Evolutionary conservation across 2,797 vertebrate genomes (phyloP), one percentile per base, ranked within the genome.

Genomic region (Intellagama lesueurii): DNA sequence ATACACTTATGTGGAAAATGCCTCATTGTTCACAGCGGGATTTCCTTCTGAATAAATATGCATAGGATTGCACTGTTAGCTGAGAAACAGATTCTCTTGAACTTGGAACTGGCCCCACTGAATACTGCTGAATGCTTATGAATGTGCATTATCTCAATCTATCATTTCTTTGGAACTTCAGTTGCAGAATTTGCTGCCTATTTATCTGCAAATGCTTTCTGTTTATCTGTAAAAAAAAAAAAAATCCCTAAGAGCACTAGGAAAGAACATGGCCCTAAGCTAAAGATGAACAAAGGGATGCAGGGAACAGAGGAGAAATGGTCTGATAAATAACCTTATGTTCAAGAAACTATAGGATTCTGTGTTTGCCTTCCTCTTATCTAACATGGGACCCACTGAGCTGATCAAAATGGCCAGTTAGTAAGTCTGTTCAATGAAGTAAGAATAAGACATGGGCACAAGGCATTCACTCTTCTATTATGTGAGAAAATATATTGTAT

Each of bases 391-490:
- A 76, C 40, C 52, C 72, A 76, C 56, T 56, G 66, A 68, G 56
- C 70, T 76, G 70, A 88, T 68, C 72, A 83, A 76, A 66, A 83
- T 83, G 81, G 60, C 72, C 60, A 52, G 72, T 83, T 88, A 68
- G 60, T 22, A 82, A 77, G 40, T 52, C 72, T 77, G 80, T 77
- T 88, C 81, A 68, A 32, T 83, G 40, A 66, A 30, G 56, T 66
- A 35, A 83, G 76, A 88, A 26, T 35, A 92, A 60, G 24, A 35
- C 83, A 68, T 47, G 64, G 60, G 8, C 69, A 35, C 40, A 12
- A 12, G 40, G 24, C 35, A 47, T 11, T 30, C 66, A 80, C 12
- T 26, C 69, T 81, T 72, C 47, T 70, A n/a, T 81, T 81, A 81
- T 76, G 30, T 69, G 64, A 60, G n/a, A 28, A 73, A n/a, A 44